Conservation (phyloP, 2,113 vertebrate genomes). For the Cnemophilus loriae region DNA sequence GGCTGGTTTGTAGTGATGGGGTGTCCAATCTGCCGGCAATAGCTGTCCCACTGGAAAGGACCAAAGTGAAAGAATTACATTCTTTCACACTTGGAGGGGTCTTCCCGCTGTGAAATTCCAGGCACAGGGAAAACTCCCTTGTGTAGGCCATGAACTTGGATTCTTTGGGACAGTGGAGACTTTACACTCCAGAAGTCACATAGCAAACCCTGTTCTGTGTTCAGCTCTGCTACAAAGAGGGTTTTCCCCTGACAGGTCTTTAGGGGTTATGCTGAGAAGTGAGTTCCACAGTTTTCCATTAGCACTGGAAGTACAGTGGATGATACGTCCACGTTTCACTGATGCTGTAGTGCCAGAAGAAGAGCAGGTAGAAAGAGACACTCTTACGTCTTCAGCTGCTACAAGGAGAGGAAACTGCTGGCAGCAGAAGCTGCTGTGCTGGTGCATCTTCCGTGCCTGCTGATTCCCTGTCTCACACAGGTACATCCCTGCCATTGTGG, state of each 20-base stretch:
- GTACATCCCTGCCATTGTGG: slow-evolving; percentile 97
- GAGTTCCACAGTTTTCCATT: background rate
- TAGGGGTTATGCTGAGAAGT: background rate
- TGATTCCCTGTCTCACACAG: slow-evolving; percentile 58
- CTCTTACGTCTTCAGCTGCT: background rate
- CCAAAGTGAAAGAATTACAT: background rate
- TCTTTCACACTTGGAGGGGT: background rate
- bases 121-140: background rate
- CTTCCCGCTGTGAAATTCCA: background rate
- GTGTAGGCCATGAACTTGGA: background rate
- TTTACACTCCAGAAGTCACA: background rate
- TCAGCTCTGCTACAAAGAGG: background rate
- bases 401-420: background rate
- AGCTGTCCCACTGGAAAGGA: background rate
- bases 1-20: background rate
- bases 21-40: background rate
- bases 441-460: background rate
- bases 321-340: background rate
- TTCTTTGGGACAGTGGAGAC: background rate
- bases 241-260: background rate
- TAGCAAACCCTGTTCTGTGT: background rate
- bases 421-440: background rate
- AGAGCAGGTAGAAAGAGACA: background rate
- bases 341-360: background rate
- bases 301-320: background rate